Evolutionary conservation across 1,140 invertebrate species (phyloP).

Genomic region (Leptinotarsa texana): DNA sequence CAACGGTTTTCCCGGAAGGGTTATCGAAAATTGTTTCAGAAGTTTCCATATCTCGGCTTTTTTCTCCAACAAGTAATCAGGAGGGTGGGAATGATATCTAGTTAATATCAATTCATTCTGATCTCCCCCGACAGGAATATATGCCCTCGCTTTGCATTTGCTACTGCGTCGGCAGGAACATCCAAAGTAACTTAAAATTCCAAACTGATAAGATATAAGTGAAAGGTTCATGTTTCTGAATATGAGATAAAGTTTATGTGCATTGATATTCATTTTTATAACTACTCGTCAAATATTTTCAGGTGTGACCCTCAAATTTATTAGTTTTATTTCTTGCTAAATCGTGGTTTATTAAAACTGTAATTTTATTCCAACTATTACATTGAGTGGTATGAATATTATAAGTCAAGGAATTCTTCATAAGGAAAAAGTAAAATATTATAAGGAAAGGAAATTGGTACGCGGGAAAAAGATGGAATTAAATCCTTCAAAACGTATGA

Average conservation of each 20-base stretch:
- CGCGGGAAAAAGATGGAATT: no score
- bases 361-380: background rate
- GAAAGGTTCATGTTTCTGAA: background rate
- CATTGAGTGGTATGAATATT: background rate
- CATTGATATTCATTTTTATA: background rate
- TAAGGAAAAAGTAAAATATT: no score
- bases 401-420: no score
- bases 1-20: slow-evolving; percentile 35
- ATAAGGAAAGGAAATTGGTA: no score
- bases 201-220: no score
- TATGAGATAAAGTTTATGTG: background rate
- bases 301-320: background rate
- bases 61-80: slow-evolving; percentile 35
- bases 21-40: slow-evolving; percentile 36
- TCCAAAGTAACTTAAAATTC: slow-evolving; percentile 33
- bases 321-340: background rate
- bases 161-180: slow-evolving; percentile 30
- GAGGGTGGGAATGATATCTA: slow-evolving; percentile 33
- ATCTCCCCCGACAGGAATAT: slow-evolving; percentile 26
- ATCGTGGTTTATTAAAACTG: background rate
- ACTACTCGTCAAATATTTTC: background rate
- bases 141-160: slow-evolving; percentile 34
- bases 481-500: no score
- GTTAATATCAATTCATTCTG: slow-evolving; percentile 30
- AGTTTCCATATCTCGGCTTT: slow-evolving; percentile 34